A percentile compares a stretch with the other conserved stretches of the same genome.
phyloP scores from a whole-genome alignment of 2,113 vertebrate genomes.

The Mungos mungo region DNA sequence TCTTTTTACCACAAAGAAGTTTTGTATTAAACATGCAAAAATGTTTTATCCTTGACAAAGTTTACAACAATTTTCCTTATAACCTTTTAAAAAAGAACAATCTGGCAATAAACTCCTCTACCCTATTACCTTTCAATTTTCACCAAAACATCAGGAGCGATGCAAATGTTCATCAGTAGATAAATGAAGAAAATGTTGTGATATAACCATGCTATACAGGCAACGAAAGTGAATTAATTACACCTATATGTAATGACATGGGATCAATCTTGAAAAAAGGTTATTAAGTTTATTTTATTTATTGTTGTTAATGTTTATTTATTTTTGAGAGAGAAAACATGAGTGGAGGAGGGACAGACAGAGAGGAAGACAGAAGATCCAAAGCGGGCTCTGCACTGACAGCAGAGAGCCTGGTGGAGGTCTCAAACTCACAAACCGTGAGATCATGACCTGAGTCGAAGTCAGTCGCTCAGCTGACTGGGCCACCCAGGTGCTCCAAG shows the following conservation, averaged over 20 bases:
- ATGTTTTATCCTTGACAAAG: not conserved
- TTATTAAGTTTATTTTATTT: not conserved
- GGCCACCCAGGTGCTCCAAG: not conserved
- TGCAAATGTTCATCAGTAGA: not conserved
- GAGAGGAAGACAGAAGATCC: too few species aligned
- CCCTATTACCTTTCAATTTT: not conserved
- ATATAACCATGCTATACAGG: not conserved
- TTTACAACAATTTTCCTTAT: not conserved
- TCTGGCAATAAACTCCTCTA: not conserved
- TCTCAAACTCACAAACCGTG: too few species aligned
- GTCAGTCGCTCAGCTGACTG: too few species aligned
- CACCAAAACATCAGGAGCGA: not conserved
- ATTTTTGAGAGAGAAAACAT: too few species aligned
- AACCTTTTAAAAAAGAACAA: not conserved
- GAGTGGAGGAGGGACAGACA: too few species aligned
- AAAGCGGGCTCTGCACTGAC: too few species aligned
- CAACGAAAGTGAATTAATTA: not conserved
- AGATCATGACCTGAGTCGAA: too few species aligned
- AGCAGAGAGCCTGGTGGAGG: too few species aligned
- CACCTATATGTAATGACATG: not conserved
- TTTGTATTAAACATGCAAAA: constrained; percentile 5
- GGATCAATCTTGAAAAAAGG: constrained; percentile 7
- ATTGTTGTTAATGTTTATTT: too few species aligned
- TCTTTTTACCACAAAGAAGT: not conserved
- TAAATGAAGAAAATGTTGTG: not conserved